Evolutionary conservation across 2,888 invertebrate genomes (phyloP).

Genomic region (Brachylomia viminalis): DNA sequence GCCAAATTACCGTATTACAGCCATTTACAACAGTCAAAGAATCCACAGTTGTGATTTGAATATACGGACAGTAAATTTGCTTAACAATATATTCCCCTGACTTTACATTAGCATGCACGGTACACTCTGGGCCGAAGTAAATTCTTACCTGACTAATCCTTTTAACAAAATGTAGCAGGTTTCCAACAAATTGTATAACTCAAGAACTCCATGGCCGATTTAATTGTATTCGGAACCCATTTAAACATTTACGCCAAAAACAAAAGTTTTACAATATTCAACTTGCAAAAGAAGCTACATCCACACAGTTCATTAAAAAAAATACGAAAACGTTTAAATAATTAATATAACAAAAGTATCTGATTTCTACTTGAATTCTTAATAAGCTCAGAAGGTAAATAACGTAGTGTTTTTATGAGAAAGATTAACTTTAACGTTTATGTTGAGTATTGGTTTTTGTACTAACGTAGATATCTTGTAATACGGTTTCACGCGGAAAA

Average conservation of each 20-base stretch:
- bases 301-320: constrained; percentile 12
- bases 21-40: background rate
- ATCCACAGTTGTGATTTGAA: background rate
- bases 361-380: constrained; percentile 20
- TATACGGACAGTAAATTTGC: background rate
- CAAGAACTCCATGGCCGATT: background rate
- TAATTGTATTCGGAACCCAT: background rate
- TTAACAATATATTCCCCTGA: background rate
- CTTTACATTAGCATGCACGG: background rate
- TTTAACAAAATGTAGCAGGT: background rate
- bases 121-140: background rate
- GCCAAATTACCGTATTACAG: background rate
- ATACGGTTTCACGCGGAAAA: background rate
- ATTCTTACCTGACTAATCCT: background rate
- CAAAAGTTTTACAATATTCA: constrained; percentile 13
- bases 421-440: background rate
- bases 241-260: constrained; percentile 24
- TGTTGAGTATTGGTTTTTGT: background rate
- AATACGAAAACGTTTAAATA: constrained; percentile 20
- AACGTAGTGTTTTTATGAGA: constrained; percentile 13
- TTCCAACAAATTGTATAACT: background rate
- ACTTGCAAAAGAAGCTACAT: background rate
- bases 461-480: constrained; percentile 6
- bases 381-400: background rate
- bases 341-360: constrained; percentile 22